Base-by-base conservation (phyloP, 1,140 invertebrate genomes). In the Steinernema khuongi region DNA sequence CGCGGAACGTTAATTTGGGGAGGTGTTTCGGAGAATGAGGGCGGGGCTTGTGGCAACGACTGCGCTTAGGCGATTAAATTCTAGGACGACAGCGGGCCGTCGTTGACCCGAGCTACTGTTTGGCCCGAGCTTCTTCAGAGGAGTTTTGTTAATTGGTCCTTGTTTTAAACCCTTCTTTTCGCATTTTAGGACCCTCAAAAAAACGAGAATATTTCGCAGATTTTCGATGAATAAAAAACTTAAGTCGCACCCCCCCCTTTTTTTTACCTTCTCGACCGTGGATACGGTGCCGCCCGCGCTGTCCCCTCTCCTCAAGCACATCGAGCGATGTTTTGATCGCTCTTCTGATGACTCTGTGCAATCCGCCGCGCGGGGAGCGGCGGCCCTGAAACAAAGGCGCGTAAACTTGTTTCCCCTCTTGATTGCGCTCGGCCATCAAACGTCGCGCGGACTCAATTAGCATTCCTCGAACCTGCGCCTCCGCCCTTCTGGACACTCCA, bases 391-490 rank as follows among this genome's bases (percentile, higher is more conserved):
- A 60, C 50, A 60, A 60, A 60, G 26, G 50, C 11, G 50, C 11
- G 50, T 60, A 60, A 60, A 60, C 50, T 60, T 60, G 50, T 60
- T 60, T 60, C 50, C 36, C 50, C 50, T 60, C 50, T 60, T 60
- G 50, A 60, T 60, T 60, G 50, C 50, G 11, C 50, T 60, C 50
- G 50, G 14, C 50, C 50, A 60, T 60, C 50, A 60, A 60, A 60
- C 50, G 50, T 60, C 50, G 50, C 50, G 50, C 50, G 50, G 4
- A 60, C 50, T 60, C 50, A 60, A 60, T 60, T 60, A 17, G 50
- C 50, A 60, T 60, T 60, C 50, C 50, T 7, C 26, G 22, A 7
- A 14, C 50, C 50, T 60, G 7, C 50, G 4, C 22, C 7, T 14
- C 14, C 50, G 50, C 50, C 50, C 50, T 60, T 60, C 50, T 60